phyloP scores from a whole-genome alignment of 2,888 invertebrate genomes.

The Sarcophaga variegata region DNA sequence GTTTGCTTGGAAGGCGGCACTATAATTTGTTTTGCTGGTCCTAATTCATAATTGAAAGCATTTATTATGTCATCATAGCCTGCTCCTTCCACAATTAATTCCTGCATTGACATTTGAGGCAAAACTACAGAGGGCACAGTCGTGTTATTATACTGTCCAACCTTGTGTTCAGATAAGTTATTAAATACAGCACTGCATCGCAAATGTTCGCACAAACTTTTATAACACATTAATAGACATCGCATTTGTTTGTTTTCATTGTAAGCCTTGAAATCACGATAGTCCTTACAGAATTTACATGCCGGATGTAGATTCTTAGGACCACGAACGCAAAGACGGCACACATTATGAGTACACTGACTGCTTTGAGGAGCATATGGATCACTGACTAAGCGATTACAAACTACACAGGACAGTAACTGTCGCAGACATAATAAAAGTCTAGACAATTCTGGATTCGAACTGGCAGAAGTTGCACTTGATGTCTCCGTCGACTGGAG shows the following conservation, averaged over 20 bases:
- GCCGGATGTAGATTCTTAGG: slow-evolving; percentile 92
- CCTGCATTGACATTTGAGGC: slow-evolving; percentile 78
- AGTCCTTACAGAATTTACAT: slow-evolving; percentile 93
- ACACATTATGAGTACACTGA: slow-evolving; percentile 94
- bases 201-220: slow-evolving; percentile 92
- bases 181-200: slow-evolving; percentile 87
- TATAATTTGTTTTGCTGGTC: slow-evolving; percentile 81
- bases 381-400: slow-evolving; percentile 90
- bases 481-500: slow-evolving; percentile 72
- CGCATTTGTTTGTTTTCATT: slow-evolving; percentile 91
- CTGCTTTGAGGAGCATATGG: slow-evolving; percentile 89
- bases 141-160: slow-evolving; percentile 58
- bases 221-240: slow-evolving; percentile 93
- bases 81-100: slow-evolving; percentile 91
- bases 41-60: slow-evolving; percentile 85
- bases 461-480: slow-evolving; percentile 83
- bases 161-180: slow-evolving; percentile 71
- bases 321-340: slow-evolving; percentile 91
- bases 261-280: slow-evolving; percentile 89
- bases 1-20: slow-evolving; percentile 83
- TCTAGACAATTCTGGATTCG: slow-evolving; percentile 91
- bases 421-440: slow-evolving; percentile 92
- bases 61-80: slow-evolving; percentile 90
- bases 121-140: slow-evolving; percentile 78
- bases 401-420: slow-evolving; percentile 94